phyloP scores from a whole-genome alignment of 2,797 vertebrate species.

The Choloepus didactylus region DNA sequence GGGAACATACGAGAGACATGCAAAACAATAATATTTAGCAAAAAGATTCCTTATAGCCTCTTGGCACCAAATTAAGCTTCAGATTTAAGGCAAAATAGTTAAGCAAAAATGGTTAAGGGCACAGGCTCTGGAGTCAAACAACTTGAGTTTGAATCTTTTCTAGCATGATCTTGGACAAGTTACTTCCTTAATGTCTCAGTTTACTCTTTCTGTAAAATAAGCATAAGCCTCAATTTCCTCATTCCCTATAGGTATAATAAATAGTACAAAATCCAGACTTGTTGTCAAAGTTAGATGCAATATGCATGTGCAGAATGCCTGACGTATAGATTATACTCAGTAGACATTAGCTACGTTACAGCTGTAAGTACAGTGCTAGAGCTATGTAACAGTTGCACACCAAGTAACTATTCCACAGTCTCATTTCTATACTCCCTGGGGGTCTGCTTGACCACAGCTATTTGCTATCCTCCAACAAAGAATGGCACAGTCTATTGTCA shows the following conservation, averaged over 20 bases:
- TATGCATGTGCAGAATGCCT: neutral
- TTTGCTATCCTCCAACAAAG: constrained; percentile 44
- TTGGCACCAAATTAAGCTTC: constrained; percentile 28
- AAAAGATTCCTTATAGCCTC: neutral
- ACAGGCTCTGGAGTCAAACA: neutral
- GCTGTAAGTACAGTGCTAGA: neutral
- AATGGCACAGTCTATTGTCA: neutral
- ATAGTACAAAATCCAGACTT: neutral
- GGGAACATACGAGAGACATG: neutral
- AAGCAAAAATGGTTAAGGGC: constrained; percentile 20
- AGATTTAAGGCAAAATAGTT: constrained; percentile 50
- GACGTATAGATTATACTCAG: constrained; percentile 2
- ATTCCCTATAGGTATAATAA: constrained; percentile 9
- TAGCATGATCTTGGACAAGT: neutral
- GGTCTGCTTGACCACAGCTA: neutral
- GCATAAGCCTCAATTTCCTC: neutral
- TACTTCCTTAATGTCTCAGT: neutral
- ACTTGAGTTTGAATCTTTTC: neutral
- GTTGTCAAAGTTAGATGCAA: neutral
- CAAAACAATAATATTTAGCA: neutral
- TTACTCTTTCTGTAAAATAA: neutral
- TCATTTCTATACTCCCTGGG: neutral
- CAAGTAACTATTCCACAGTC: neutral
- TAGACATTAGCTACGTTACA: constrained; percentile 61
- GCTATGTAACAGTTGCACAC: neutral